Base-by-base conservation (phyloP, 2,888 invertebrate species). In the Chrysina gloriosa region DNA sequence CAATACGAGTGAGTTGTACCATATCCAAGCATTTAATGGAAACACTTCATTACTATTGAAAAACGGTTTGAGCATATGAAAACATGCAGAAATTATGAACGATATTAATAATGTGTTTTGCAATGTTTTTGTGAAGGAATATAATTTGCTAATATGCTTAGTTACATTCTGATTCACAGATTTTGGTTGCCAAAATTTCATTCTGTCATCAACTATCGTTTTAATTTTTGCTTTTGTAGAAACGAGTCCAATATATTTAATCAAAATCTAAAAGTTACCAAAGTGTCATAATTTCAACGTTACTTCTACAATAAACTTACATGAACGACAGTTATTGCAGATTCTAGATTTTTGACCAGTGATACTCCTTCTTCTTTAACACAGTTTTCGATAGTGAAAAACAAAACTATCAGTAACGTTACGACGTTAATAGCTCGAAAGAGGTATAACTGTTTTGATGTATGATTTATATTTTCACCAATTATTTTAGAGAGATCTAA, bases 201-300 rank as follows among this genome's bases (percentile, higher is more conserved):
- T 9, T 4, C 16, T 23, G n/a, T 52, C 36, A 1, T 27, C 34
- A 23, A 65, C 25, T 9, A 65, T 14, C 6, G 14, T 29, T 19
- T 36, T 25, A 1, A 65, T 9, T 19, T 36, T 19, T 3, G 25
- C 19, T 25, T 54, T 52, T 3, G 36, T 19, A 14, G 36, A 14
- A 3, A 65, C 42, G 39, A 65, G 61, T 21, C 25, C 16, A 7
- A 66, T n/a, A 25, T 66, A 66, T 58, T 66, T 66, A 11, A 48
- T 47, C 9, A 48, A 25, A n/a, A 58, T 47, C 66, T 66, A 66
- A 16, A 66, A 48, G 3, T n/a, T 11, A 29, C 7, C n/a, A n/a
- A n/a, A n/a, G n/a, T n/a, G n/a, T 11, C 5, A 11, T n/a, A 3
- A n/a, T 9, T 5, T n/a, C n/a, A 16, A 19, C 9, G 14, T 54